Evolutionary conservation across 35 echinoderm and acorn worm species (phyloP).

Genomic region (Stichopus chloronotus): DNA sequence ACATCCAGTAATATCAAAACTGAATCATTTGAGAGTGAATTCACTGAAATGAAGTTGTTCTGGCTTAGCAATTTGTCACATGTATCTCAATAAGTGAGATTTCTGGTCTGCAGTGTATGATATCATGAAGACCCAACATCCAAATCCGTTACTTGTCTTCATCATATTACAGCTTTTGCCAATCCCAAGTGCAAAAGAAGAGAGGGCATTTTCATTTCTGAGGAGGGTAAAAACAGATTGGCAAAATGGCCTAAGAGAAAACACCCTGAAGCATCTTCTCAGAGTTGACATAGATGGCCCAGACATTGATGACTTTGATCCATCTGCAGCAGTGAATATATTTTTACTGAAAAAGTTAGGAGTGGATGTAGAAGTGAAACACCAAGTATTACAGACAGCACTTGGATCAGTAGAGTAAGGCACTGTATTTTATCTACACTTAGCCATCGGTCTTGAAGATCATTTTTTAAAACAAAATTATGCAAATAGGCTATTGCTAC

Average conservation of each 20-base stretch:
- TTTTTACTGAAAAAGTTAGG: neutral
- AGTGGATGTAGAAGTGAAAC: neutral
- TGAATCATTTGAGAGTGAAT: conserved; percentile 13
- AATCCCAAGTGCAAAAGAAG: conserved; percentile 58
- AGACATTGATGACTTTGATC: conserved; percentile 27
- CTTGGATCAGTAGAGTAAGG: neutral
- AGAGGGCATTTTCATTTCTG: conserved; percentile 63
- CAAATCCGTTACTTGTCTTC: conserved; percentile 45
- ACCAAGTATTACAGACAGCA: neutral
- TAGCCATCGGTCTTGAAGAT: neutral
- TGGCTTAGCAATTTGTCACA: conserved; percentile 16
- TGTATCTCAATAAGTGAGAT: neutral
- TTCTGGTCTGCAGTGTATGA: conserved; percentile 12
- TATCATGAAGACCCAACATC: conserved; percentile 20
- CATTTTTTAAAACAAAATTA: neutral
- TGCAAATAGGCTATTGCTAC: neutral
- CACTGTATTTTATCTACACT: neutral
- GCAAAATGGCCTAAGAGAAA: neutral
- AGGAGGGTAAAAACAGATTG: no score
- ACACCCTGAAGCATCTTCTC: conserved; percentile 45
- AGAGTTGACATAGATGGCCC: conserved; percentile 58
- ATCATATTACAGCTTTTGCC: conserved; percentile 17
- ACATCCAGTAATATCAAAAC: neutral
- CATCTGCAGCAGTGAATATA: neutral
- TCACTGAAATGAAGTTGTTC: conserved; percentile 33